Evolutionary conservation across 2,888 invertebrate genomes (phyloP), one percentile per base, ranked within the genome.

Genomic region (Habrosyne pyritoides): DNA sequence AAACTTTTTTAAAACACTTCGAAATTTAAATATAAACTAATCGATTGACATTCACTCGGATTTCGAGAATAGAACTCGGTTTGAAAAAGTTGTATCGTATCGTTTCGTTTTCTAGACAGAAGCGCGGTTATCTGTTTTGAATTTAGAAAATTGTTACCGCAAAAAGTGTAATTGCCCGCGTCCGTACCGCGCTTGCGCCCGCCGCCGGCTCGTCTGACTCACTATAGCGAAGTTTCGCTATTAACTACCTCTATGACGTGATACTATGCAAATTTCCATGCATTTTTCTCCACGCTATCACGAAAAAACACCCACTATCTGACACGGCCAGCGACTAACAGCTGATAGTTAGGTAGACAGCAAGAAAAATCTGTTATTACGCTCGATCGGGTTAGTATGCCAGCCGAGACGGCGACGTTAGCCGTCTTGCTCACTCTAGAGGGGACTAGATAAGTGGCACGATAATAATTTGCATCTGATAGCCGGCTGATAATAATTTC

Each of bases 401-500:
- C 89, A 83, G 77, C 52, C 64, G 87, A 80, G 82, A 86, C 65
- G 55, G 67, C 57, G 28, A 67, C 69, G 79, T 78, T 69, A n/a
- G 50, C 50, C 64, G 57, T 86, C 86, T 73, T 82, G 57, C 73
- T 89, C 83, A 74, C 65, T 60, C 77, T 61, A 71, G 81, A 81
- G 89, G 90, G 89, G 88, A 71, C 78, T 80, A 81, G 87, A 87
- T 88, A 89, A 87, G 79, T 84, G 79, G 82, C 77, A 72, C 42
- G 42, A 42, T 76, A 82, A 83, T 83, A 78, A 87, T 90, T 89
- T 89, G 85, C 88, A 89, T 91, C 86, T 84, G 89, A 89, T 88
- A 86, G 77, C 67, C 59, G 67, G 71, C 71, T 83, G 87, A 85
- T 88, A 84, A 84, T 83, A 80, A 82, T 84, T 86, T 87, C 81